phyloP scores from a whole-genome alignment of 2,888 invertebrate genomes.

The Eupithecia abbreviata region DNA sequence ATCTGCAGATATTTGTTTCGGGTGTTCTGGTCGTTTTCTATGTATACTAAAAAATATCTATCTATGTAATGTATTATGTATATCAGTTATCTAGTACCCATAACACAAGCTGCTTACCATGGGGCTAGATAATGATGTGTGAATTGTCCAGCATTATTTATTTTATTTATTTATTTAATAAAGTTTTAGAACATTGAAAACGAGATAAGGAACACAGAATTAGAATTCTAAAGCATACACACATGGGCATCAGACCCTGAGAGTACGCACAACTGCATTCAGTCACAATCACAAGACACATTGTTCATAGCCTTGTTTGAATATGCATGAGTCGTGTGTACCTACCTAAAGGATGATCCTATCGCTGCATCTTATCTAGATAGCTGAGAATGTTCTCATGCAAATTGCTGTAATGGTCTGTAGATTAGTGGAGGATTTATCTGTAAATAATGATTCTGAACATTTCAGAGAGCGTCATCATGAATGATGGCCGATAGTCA shows the following conservation, averaged over 20 bases:
- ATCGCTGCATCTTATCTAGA: not conserved
- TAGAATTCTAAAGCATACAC: constrained; percentile 1
- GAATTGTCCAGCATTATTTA: too few relatives aligned
- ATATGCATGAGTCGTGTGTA: not conserved
- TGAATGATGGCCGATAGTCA: too few relatives aligned
- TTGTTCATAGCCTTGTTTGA: not conserved
- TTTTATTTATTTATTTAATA: not conserved
- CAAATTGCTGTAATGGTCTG: not conserved
- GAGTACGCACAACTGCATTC: not conserved
- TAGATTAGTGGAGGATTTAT: constrained; percentile 3
- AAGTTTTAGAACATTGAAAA: not conserved
- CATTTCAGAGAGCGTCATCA: too few relatives aligned
- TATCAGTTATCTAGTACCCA: too few relatives aligned
- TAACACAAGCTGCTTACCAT: too few relatives aligned
- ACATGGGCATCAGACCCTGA: constrained; percentile 3
- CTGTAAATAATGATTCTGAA: not conserved
- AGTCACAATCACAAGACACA: constrained; percentile 9
- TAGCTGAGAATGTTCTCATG: not conserved
- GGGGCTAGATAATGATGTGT: too few relatives aligned
- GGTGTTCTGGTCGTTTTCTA: too few relatives aligned
- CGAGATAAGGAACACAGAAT: not conserved
- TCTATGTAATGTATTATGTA: too few relatives aligned
- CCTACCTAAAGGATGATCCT: not conserved
- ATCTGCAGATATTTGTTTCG: too few relatives aligned
- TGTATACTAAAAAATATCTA: too few relatives aligned